phyloP scores from a whole-genome alignment of 2,113 vertebrate genomes.

The Meles meles region DNA sequence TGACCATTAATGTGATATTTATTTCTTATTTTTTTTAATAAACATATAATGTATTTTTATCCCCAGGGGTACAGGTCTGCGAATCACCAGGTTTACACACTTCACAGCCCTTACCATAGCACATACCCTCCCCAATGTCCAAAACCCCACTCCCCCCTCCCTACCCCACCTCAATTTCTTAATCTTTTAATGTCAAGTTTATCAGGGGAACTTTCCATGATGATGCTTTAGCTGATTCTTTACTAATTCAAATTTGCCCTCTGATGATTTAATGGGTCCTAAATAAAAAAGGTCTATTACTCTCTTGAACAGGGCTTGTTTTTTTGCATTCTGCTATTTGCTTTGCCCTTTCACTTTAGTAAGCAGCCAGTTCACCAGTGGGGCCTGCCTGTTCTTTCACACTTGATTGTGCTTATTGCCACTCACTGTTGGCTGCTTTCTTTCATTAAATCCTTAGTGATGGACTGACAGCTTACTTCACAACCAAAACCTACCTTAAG shows the following conservation, averaged over 20 bases:
- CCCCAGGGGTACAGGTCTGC: too few relatives aligned
- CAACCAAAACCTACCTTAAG: not conserved
- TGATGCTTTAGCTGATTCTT: constrained; percentile 17
- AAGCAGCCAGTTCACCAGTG: not conserved
- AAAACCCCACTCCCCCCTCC: too few relatives aligned
- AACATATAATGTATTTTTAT: too few relatives aligned
- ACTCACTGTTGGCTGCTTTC: not conserved
- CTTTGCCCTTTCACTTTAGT: not conserved
- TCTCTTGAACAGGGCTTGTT: not conserved
- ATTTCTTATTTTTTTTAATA: too few relatives aligned
- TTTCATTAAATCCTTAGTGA: constrained; percentile 24
- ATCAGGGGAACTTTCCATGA: not conserved
- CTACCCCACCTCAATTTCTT: too few relatives aligned
- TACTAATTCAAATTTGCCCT: constrained; percentile 1
- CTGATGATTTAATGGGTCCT: not conserved
- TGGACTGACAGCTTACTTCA: not conserved
- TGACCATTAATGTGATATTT: too few relatives aligned
- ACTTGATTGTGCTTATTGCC: constrained; percentile 27
- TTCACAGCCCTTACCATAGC: too few relatives aligned
- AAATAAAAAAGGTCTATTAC: not conserved
- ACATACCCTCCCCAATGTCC: too few relatives aligned
- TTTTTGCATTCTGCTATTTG: not conserved
- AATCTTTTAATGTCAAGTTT: not conserved
- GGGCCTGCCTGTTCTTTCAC: not conserved
- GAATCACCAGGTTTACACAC: too few relatives aligned